These are phyloP conservation scores for Atrichornis clamosus DNA, from an alignment of 2,113 vertebrate species.

Conservation along the genomic window DNA sequence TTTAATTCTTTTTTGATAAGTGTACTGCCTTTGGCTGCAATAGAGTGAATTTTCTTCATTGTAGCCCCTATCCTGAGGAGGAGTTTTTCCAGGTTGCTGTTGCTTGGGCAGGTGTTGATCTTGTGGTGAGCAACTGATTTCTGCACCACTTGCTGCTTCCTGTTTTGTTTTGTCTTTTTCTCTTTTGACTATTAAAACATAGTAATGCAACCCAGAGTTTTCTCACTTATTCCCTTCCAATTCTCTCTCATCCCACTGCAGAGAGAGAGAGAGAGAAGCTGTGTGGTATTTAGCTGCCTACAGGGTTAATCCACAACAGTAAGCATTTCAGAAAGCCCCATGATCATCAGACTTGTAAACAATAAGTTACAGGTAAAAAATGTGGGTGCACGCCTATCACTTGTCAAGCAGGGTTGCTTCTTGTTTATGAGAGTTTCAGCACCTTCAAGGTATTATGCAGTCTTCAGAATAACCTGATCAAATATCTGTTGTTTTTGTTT, in stretches of 20 bases:
- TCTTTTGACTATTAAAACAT: not conserved
- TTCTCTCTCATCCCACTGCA: not conserved
- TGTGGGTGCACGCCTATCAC: not conserved
- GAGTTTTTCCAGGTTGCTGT: not conserved
- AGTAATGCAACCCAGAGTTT: not conserved
- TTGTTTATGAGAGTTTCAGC: not conserved
- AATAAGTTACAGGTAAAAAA: not conserved
- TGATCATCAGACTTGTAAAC: not conserved
- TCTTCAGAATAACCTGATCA: not conserved
- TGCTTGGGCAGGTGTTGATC: fast-evolving
- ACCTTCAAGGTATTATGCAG: not conserved
- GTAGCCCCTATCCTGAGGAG: not conserved
- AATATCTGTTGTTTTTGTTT: not conserved
- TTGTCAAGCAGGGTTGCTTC: not conserved
- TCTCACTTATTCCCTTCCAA: not conserved
- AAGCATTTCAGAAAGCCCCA: not conserved
- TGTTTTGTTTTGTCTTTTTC: not conserved
- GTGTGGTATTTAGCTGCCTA: not conserved
- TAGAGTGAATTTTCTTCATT: not conserved
- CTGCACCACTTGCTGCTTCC: not conserved
- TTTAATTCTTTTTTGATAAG: not conserved
- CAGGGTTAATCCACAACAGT: not conserved
- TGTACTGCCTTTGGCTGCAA: not conserved
- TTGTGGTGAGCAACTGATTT: not conserved
- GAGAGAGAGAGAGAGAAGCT: not conserved